Percentiles rank a stretch among this genome's conserved stretches.
Evolutionary conservation across 2,113 vertebrate genomes (phyloP).

Genomic region (Passer montanus): DNA sequence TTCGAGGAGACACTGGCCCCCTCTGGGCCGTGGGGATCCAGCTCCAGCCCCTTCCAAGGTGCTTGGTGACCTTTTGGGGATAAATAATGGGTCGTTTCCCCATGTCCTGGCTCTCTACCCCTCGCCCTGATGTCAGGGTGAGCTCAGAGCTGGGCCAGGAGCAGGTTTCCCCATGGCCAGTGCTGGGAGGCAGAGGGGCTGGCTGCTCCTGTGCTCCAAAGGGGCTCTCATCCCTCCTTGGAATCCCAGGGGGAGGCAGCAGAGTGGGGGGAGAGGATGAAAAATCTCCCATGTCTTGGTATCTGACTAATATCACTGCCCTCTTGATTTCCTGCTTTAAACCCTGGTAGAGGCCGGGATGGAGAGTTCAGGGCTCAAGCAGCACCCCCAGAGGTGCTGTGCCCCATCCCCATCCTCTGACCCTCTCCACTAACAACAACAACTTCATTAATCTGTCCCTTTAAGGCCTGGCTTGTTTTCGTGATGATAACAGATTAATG

Average conservation of each 20-base stretch:
- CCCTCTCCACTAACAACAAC: rapidly evolving
- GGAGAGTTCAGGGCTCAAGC: background rate
- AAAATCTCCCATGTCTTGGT: background rate
- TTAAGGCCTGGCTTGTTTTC: background rate
- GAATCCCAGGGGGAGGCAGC: rapidly evolving
- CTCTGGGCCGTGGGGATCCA: background rate
- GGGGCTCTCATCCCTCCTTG: background rate
- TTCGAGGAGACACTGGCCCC: slow-evolving; percentile 9
- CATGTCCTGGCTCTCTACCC: rapidly evolving
- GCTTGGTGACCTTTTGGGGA: background rate
- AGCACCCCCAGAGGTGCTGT: background rate
- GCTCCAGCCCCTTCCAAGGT: slow-evolving; percentile 2
- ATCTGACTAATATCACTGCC: background rate
- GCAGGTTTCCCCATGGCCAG: background rate
- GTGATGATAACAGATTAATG: background rate
- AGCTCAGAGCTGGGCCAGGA: background rate
- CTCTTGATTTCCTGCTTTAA: background rate
- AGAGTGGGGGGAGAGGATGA: background rate
- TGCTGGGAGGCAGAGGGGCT: background rate
- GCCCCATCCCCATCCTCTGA: background rate
- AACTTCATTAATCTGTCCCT: background rate
- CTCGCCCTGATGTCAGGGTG: background rate
- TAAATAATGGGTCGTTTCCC: background rate
- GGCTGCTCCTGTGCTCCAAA: rapidly evolving
- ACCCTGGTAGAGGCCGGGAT: background rate